phyloP scores from a whole-genome alignment of 2,797 vertebrate genomes.

The Silurus lanzhouensis region DNA sequence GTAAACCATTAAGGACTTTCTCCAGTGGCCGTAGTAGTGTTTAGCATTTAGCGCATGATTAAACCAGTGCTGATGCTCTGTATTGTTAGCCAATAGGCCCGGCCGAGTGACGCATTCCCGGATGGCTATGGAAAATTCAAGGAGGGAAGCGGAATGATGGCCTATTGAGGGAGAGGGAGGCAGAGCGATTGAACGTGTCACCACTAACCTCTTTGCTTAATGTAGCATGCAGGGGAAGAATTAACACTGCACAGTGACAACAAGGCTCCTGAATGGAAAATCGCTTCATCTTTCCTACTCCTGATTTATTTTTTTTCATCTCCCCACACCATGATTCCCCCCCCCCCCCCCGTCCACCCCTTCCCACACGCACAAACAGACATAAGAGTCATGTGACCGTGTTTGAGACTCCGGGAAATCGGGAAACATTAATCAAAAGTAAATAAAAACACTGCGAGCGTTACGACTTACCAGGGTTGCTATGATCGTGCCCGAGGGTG shows the following conservation, averaged over 20 bases:
- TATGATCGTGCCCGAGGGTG: slow-evolving; percentile 8
- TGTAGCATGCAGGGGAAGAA: slow-evolving; percentile 75
- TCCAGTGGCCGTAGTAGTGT: slow-evolving; percentile 15
- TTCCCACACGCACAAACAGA: slow-evolving; percentile 23
- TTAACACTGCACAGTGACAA: slow-evolving; percentile 68
- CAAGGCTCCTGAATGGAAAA: slow-evolving; percentile 76
- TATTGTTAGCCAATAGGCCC: slow-evolving; percentile 52
- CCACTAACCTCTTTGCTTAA: slow-evolving; percentile 82
- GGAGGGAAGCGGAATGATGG: slow-evolving; percentile 70
- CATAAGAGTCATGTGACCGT: slow-evolving; percentile 68
- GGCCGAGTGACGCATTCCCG: slow-evolving; percentile 68
- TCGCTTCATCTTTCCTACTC: slow-evolving; percentile 75
- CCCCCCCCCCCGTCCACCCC: slow-evolving; percentile 38
- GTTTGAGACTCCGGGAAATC: slow-evolving; percentile 69
- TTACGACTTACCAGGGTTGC: slow-evolving; percentile 26
- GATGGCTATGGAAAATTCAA: slow-evolving; percentile 75
- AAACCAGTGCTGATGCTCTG: slow-evolving; percentile 32
- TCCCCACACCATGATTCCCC: background rate
- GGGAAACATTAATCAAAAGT: slow-evolving; percentile 56
- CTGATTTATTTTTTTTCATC: slow-evolving; percentile 59
- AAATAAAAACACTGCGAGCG: slow-evolving; percentile 38
- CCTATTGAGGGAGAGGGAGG: slow-evolving; percentile 65
- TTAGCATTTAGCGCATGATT: slow-evolving; percentile 27
- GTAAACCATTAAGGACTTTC: slow-evolving; percentile 21
- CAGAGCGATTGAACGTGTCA: slow-evolving; percentile 73